Base-by-base conservation (phyloP, 92 coral and sea anemone species). In the Blastomussa wellsi region DNA sequence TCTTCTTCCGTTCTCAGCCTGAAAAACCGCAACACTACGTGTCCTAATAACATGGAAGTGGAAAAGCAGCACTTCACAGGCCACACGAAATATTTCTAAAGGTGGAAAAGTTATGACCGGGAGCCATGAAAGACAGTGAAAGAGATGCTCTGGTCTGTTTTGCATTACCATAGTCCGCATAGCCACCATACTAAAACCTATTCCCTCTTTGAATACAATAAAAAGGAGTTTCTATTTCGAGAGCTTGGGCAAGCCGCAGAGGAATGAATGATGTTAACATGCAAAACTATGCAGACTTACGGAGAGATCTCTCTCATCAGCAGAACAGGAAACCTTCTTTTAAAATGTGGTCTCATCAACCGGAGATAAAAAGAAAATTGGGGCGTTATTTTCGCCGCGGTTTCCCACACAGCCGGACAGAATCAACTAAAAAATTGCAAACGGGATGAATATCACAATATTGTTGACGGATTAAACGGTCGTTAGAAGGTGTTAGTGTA, bases 381-480 rank as follows among this genome's bases (percentile, higher is more conserved):
- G 28, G 68, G 68, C 68, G 65, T 57, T 62, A 9, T 33, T 62
- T 62, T 26, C 33, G 31, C 33, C 32, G 68, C 24, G 68, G 68
- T 62, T 62, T 62, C 68, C 68, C 11, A 62, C 68, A 62, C 68
- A 62, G n/a, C n/a, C n/a, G n/a, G 68, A 62, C 33, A 62, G 68
- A 62, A 62, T 26, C 26, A 62, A 62, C 68, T 24, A 1, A 17
- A 16, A 33, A 4, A 10, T 28, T 62, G 68, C 9, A 62, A 12
- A 26, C 32, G 16, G 68, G 68, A 62, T 26, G 33, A 62, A 11
- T 35, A 28, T 62, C 35, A 12, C 5, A 7, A 24, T 57, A 11
- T 57, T 57, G 29, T 7, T 26, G 26, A n/a, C n/a, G n/a, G n/a
- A 24, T 57, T 57, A 57, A 57, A 57, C 65, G 65, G 65, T 57